These are phyloP conservation scores for Hycleus cichorii DNA, from an alignment of 1,140 invertebrate species.

Conservation along the genomic window DNA sequence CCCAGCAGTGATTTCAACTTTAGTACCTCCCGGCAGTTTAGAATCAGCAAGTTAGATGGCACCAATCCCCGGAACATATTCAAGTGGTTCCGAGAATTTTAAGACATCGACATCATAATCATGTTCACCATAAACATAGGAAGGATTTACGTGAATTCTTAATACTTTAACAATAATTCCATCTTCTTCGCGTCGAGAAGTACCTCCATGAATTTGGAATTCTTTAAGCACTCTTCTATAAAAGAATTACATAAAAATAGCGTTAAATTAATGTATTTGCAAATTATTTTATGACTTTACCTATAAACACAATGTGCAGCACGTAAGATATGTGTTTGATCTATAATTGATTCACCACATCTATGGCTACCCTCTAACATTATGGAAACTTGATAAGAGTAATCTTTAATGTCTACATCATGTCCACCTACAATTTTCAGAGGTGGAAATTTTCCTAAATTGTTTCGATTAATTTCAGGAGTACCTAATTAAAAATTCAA, in stretches of 20 bases:
- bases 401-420: constrained; percentile 41
- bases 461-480: background rate
- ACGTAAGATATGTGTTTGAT: constrained; percentile 1
- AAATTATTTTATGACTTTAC: background rate
- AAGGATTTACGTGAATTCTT: background rate
- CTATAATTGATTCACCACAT: constrained; percentile 15
- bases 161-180: background rate
- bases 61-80: too few species aligned
- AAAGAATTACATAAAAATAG: background rate
- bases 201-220: constrained; percentile 4
- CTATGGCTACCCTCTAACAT: background rate
- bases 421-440: constrained; percentile 45
- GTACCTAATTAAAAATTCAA: background rate
- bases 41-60: too few species aligned
- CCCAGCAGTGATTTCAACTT: too few species aligned
- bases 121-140: constrained; percentile 3
- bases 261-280: background rate
- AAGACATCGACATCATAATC: constrained; percentile 11
- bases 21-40: too few species aligned
- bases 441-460: background rate
- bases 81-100: background rate
- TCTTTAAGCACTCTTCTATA: too few species aligned
- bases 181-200: background rate
- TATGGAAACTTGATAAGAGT: constrained; percentile 48
- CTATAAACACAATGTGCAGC: constrained; percentile 15